A percentile compares a stretch with the other conserved stretches of the same genome.
phyloP scores from a whole-genome alignment of 1,140 invertebrate species.

The Bombus pascuorum region DNA sequence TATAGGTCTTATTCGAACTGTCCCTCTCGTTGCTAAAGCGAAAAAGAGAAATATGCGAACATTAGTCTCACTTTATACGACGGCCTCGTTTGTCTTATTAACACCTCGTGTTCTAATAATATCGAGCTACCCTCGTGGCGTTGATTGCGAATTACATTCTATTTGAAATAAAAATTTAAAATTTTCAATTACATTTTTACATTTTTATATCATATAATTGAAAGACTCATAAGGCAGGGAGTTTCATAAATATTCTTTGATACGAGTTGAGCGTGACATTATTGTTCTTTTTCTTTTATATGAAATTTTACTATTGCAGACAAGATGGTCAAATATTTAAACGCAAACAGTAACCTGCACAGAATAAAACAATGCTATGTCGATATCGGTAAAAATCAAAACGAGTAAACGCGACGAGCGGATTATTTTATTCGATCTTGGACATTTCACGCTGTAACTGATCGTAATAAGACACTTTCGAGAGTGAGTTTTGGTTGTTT shows the following conservation, averaged over 20 bases:
- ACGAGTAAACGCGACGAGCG: neutral
- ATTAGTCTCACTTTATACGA: neutral
- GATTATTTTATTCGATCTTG: neutral
- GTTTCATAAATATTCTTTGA: neutral
- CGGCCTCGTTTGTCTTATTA: neutral
- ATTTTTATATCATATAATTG: no score
- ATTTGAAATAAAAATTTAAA: no score
- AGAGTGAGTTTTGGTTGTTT: neutral
- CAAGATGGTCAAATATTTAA: neutral
- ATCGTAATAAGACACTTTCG: no score
- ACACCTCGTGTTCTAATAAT: neutral
- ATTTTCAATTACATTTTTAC: no score
- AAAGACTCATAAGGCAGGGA: neutral
- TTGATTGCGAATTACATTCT: neutral
- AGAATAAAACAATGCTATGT: accelerated
- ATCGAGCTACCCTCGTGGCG: neutral
- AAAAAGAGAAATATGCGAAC: neutral
- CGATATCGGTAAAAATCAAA: neutral
- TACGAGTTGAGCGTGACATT: no score
- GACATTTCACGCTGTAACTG: neutral
- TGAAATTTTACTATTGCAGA: neutral
- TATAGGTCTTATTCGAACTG: conserved; percentile 3
- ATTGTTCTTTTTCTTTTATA: neutral
- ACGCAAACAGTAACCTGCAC: neutral
- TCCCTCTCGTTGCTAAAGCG: conserved; percentile 6